Evolutionary conservation across 2,797 vertebrate species (phyloP).

Genomic region (Pseudochromis fuscus): DNA sequence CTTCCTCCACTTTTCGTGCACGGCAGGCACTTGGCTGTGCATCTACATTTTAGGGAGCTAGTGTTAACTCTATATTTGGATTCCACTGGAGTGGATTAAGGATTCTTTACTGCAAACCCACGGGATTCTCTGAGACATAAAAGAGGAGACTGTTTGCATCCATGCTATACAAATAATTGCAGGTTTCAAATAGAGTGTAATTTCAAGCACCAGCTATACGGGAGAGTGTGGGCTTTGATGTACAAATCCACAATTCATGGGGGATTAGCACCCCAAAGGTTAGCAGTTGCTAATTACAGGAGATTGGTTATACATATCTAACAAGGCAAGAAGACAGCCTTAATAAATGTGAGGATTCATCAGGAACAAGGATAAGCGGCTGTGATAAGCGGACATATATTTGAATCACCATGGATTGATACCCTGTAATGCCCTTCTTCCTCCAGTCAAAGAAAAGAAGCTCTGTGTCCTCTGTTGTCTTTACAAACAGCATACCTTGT

Average conservation of each 20-base stretch:
- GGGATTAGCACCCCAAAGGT: slow-evolving; percentile 90
- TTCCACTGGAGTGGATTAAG: slow-evolving; percentile 88
- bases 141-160: slow-evolving; percentile 87
- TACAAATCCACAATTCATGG: slow-evolving; percentile 89
- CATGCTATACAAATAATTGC: slow-evolving; percentile 88
- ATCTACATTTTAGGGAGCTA: slow-evolving; percentile 79
- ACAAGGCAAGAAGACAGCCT: slow-evolving; percentile 83
- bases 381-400: slow-evolving; percentile 78
- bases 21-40: slow-evolving; percentile 78
- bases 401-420: slow-evolving; percentile 64
- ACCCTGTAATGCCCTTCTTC: slow-evolving; percentile 63
- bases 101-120: slow-evolving; percentile 87
- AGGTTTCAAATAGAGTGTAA: slow-evolving; percentile 87
- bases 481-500: slow-evolving; percentile 50
- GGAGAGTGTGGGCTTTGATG: slow-evolving; percentile 87
- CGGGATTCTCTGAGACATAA: slow-evolving; percentile 86
- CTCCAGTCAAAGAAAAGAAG: slow-evolving; percentile 25
- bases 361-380: slow-evolving; percentile 79
- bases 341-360: slow-evolving; percentile 86
- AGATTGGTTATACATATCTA: slow-evolving; percentile 88
- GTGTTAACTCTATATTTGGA: slow-evolving; percentile 88
- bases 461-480: slow-evolving; percentile 60
- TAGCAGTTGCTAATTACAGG: slow-evolving; percentile 89
- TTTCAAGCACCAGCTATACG: slow-evolving; percentile 86
- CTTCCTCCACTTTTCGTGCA: slow-evolving; percentile 69